These are phyloP conservation scores for Macroglossus sobrinus DNA, from an alignment of 2,113 vertebrate genomes.

Conservation along the genomic window DNA sequence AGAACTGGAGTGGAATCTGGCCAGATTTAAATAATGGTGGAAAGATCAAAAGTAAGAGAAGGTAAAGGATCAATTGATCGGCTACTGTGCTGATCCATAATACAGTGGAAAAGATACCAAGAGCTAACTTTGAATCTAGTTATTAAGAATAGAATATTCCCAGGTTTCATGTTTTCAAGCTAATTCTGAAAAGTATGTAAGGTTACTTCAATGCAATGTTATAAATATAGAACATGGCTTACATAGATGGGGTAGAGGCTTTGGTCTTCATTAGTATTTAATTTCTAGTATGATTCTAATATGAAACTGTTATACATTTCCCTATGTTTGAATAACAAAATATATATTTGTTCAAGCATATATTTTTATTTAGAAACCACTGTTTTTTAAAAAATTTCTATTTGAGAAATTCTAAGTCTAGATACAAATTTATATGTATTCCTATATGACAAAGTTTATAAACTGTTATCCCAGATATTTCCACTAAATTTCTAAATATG, in stretches of 20 bases:
- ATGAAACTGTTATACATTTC: not conserved
- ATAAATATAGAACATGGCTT: not conserved
- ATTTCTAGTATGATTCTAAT: not conserved
- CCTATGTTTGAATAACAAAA: not conserved
- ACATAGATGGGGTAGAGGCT: not conserved
- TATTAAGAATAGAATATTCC: conserved; percentile 19
- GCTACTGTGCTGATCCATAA: not conserved
- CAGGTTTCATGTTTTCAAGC: not conserved
- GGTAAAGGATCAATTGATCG: not conserved
- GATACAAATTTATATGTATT: not conserved
- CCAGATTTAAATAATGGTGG: conserved; percentile 55
- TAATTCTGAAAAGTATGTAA: not conserved
- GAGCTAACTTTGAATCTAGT: not conserved
- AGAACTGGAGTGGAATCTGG: conserved; percentile 1
- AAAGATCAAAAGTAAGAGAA: conserved; percentile 40
- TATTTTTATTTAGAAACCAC: not conserved
- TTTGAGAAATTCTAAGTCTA: not conserved
- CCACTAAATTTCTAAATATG: not conserved
- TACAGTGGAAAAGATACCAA: not conserved
- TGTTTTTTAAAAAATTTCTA: not conserved
- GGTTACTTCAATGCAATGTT: not conserved
- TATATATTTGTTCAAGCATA: not conserved
- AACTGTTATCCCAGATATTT: not conserved
- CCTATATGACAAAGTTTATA: not conserved
- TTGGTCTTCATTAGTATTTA: not conserved